These are phyloP conservation scores for Amphiprion clarkii DNA, from an alignment of 2,797 vertebrate genomes.

Conservation along the genomic window DNA sequence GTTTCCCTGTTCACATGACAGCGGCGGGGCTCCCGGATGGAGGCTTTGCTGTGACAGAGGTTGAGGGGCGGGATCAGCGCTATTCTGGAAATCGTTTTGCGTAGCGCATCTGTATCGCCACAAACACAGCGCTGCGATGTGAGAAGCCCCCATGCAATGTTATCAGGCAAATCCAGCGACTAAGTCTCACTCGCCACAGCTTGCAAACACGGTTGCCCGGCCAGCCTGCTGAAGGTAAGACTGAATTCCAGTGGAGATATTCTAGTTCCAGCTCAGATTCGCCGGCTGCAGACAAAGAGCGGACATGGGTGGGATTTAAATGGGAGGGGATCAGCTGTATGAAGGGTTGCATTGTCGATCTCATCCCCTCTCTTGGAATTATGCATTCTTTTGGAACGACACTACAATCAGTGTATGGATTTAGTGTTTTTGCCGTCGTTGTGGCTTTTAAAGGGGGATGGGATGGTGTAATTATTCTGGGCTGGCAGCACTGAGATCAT, in stretches of 20 bases:
- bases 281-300: conserved; percentile 75
- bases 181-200: not conserved
- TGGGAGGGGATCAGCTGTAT: conserved; percentile 80
- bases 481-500: conserved; percentile 6
- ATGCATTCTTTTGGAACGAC: conserved; percentile 12
- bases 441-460: not conserved
- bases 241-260: not conserved
- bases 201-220: not conserved
- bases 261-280: not conserved
- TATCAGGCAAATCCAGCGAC: conserved; percentile 4
- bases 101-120: conserved; percentile 79
- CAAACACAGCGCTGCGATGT: conserved; percentile 20
- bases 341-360: conserved; percentile 62
- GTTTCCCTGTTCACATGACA: conserved; percentile 2
- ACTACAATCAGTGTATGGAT: not conserved
- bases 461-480: not conserved
- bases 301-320: conserved; percentile 84
- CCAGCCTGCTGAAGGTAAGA: conserved; percentile 68
- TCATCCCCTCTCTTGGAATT: not conserved
- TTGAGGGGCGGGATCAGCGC: conserved; percentile 73
- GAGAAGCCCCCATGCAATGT: conserved; percentile 8
- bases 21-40: not conserved
- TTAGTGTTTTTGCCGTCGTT: not conserved
- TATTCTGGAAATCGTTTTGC: conserved; percentile 71
- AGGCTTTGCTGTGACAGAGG: conserved; percentile 37